phyloP scores from a whole-genome alignment of 2,888 invertebrate genomes.

The Trileptium ribeirensis region DNA sequence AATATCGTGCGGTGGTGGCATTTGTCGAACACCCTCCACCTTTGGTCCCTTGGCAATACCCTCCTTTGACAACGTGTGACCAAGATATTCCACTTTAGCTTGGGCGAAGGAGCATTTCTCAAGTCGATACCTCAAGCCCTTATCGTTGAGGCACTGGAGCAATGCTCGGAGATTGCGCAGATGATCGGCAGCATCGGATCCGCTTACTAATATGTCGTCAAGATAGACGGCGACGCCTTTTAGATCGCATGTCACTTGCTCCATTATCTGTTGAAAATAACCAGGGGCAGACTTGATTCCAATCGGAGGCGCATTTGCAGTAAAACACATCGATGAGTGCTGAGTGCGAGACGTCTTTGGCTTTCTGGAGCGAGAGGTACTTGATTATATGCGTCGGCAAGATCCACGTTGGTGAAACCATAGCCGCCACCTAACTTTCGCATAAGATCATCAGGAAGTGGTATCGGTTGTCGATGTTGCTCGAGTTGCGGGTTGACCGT shows the following conservation, averaged over 20 bases:
- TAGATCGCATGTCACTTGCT: conserved; percentile 38
- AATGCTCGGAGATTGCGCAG: conserved; percentile 29
- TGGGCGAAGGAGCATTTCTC: conserved; percentile 39
- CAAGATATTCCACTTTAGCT: conserved; percentile 39
- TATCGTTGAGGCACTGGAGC: conserved; percentile 30
- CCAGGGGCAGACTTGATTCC: background rate
- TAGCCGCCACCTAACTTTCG: conserved; percentile 31
- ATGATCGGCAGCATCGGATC: conserved; percentile 30
- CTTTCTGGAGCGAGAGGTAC: background rate
- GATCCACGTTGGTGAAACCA: background rate
- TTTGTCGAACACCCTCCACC: conserved; percentile 39
- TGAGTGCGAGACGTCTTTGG: background rate
- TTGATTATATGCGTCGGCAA: conserved; percentile 12
- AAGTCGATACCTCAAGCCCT: conserved; percentile 34
- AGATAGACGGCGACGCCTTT: conserved; percentile 31
- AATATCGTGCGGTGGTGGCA: conserved; percentile 40
- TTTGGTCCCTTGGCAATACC: conserved; percentile 39
- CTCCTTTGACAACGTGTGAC: conserved; percentile 35
- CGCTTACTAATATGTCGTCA: conserved; percentile 39
- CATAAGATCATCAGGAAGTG: conserved; percentile 36
- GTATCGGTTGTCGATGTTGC: conserved; percentile 37
- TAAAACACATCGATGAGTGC: background rate
- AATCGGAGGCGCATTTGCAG: background rate
- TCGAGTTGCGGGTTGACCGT: conserved; percentile 31
- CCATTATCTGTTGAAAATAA: conserved; percentile 31